phyloP scores from a whole-genome alignment of 2,113 vertebrate genomes.

The Tragelaphus strepsiceros region DNA sequence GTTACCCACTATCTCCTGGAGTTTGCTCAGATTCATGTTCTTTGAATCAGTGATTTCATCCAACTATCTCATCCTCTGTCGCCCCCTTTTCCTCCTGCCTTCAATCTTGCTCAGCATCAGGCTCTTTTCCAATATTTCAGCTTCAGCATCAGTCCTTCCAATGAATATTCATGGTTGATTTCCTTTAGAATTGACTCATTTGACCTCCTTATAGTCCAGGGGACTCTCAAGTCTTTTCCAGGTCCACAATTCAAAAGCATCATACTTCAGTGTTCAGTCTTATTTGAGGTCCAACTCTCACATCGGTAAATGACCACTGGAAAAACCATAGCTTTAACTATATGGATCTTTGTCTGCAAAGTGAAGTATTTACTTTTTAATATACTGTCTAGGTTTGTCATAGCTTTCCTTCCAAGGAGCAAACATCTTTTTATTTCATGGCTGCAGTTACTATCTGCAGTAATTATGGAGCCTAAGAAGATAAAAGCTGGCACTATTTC shows the following conservation, averaged over 20 bases:
- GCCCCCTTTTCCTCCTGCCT: neutral
- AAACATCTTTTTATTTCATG: neutral
- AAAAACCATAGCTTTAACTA: neutral
- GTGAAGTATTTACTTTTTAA: neutral
- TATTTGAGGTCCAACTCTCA: neutral
- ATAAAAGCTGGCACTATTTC: neutral
- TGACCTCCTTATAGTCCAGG: neutral
- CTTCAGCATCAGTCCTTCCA: neutral
- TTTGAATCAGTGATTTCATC: neutral
- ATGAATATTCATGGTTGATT: neutral
- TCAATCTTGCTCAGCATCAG: neutral
- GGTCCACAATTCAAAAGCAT: neutral
- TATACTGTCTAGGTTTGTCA: neutral
- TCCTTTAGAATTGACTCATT: neutral
- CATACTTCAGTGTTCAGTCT: neutral
- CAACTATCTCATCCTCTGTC: neutral
- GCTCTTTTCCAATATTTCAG: neutral
- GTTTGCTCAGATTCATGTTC: neutral
- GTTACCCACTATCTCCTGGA: neutral
- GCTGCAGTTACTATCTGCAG: neutral
- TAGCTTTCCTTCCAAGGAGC: neutral
- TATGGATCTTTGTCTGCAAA: neutral
- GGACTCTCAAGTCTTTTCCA: neutral
- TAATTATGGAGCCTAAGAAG: neutral
- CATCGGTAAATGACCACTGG: neutral